Conservation (phyloP, 2,888 invertebrate species). For the Ethmia dodecea region DNA sequence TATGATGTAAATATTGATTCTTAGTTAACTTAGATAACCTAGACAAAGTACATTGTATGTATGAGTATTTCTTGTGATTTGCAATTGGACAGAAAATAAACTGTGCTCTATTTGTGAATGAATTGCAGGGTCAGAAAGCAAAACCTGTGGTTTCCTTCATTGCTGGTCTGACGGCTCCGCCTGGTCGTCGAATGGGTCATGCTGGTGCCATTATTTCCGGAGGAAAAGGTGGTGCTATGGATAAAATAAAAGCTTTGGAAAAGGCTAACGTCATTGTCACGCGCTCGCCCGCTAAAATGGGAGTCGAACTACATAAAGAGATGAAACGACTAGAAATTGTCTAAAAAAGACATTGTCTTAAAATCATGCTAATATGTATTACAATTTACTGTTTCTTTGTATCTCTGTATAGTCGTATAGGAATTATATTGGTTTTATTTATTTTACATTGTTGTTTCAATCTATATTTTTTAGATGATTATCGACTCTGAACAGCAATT, state of each 20-base stretch:
- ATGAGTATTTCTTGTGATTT: too few relatives aligned
- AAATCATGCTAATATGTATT: too few relatives aligned
- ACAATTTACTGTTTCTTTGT: conserved; percentile 34
- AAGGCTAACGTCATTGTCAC: conserved; percentile 96
- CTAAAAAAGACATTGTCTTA: conserved; percentile 38
- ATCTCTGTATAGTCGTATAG: conserved; percentile 58
- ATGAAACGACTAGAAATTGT: conserved; percentile 88
- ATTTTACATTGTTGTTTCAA: conserved; percentile 37
- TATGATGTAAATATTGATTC: too few relatives aligned
- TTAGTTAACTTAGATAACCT: too few relatives aligned
- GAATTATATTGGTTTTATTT: conserved; percentile 61
- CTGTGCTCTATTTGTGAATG: too few relatives aligned
- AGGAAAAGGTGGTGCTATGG: conserved; percentile 98
- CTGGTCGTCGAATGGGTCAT: conserved; percentile 99
- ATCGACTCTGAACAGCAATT: too few relatives aligned
- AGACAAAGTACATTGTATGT: too few relatives aligned
- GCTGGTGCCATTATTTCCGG: conserved; percentile 99
- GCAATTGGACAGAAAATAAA: too few relatives aligned
- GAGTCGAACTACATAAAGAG: conserved; percentile 90
- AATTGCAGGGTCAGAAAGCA: conserved; percentile 86
- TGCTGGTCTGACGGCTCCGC: conserved; percentile 98
- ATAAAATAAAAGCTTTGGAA: conserved; percentile 97
- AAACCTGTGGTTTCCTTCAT: conserved; percentile 99
- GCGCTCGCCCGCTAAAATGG: conserved; percentile 97
- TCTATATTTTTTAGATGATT: too few relatives aligned